These are phyloP conservation scores for Argentina silus DNA, from an alignment of 2,797 vertebrate genomes.

Conservation along the genomic window DNA sequence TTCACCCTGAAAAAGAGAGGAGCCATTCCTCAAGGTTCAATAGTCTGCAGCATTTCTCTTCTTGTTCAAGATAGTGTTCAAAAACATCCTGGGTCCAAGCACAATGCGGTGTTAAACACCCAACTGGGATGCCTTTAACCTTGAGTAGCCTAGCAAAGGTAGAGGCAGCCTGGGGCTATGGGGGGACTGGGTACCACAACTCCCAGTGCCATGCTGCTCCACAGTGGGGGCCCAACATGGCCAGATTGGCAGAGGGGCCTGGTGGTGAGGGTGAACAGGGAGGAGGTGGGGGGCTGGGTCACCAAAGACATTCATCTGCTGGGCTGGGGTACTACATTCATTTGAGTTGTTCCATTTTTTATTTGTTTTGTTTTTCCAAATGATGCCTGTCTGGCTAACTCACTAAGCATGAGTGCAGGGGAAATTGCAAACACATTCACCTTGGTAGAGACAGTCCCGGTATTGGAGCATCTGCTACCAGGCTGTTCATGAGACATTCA, in stretches of 20 bases:
- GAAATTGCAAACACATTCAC: constrained; percentile 37
- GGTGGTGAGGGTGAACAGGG: constrained; percentile 43
- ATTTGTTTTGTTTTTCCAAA: constrained; percentile 56
- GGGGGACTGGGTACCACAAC: constrained; percentile 65
- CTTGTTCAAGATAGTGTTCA: constrained; percentile 35
- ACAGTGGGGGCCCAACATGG: constrained; percentile 70
- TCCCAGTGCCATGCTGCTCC: constrained; percentile 74
- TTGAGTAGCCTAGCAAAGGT: constrained; percentile 78
- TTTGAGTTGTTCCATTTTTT: constrained; percentile 56
- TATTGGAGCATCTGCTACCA: constrained; percentile 48
- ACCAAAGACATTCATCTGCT: constrained; percentile 56
- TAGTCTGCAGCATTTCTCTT: constrained; percentile 16
- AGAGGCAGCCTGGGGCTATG: constrained; percentile 72
- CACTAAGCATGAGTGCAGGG: constrained; percentile 13
- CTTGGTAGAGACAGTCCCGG: constrained; percentile 38
- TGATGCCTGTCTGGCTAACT: constrained; percentile 36
- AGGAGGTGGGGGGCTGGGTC: constrained; percentile 12
- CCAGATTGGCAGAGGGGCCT: constrained; percentile 69
- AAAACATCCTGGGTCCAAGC: constrained; percentile 45
- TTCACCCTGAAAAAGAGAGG: constrained; percentile 19
- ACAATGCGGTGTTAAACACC: constrained; percentile 64
- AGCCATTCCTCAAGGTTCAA: constrained; percentile 33
- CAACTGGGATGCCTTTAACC: constrained; percentile 78
- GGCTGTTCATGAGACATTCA: constrained; percentile 37
- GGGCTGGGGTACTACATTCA: constrained; percentile 32